These are phyloP conservation scores for Standfussiana lucernea DNA, from an alignment of 2,888 invertebrate species.

Conservation along the genomic window DNA sequence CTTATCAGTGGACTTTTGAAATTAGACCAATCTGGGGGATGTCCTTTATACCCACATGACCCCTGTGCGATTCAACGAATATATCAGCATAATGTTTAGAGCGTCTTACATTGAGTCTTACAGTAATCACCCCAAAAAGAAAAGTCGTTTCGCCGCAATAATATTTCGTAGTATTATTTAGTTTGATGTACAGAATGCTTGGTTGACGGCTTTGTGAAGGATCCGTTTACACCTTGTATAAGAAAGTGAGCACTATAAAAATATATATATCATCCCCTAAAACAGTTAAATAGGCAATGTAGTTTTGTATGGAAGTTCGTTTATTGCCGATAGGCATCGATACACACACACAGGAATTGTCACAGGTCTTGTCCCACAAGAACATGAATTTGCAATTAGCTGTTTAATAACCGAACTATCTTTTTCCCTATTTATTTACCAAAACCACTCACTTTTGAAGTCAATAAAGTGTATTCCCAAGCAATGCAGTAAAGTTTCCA, in stretches of 20 bases:
- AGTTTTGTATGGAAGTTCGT: no score
- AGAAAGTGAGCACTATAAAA: neutral
- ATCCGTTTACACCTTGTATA: neutral
- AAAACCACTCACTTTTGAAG: constrained; percentile 32
- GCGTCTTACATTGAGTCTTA: no score
- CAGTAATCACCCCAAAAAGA: no score
- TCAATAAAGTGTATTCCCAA: constrained; percentile 59
- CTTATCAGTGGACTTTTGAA: no score
- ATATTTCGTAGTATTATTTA: neutral
- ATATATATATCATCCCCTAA: neutral
- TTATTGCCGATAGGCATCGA: neutral
- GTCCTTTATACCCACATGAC: neutral
- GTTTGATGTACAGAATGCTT: neutral
- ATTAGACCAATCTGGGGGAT: no score
- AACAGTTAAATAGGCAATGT: neutral
- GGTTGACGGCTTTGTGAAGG: neutral
- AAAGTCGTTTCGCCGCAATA: no score
- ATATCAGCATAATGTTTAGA: neutral
- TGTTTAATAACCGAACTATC: neutral
- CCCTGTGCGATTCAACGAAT: neutral
- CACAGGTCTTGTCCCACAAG: neutral
- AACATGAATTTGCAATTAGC: neutral
- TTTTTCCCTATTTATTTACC: constrained; percentile 3
- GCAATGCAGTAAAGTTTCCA: constrained; percentile 59
- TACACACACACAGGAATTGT: no score